A percentile compares a stretch with the other conserved stretches of the same genome.
Conservation (phyloP, 2,113 vertebrate species). For the Phalacrocorax pelagicus region DNA sequence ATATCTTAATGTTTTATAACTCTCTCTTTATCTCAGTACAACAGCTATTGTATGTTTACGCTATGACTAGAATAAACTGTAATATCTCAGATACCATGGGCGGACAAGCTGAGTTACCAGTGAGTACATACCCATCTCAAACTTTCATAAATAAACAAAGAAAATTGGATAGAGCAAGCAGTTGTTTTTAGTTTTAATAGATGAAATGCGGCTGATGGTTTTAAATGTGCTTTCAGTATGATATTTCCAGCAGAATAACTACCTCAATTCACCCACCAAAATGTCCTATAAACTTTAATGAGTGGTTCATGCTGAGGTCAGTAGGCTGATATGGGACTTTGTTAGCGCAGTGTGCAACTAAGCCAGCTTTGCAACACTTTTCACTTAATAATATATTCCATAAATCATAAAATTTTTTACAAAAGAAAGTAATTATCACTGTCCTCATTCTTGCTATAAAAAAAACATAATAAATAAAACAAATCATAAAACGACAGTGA, state of each 20-base stretch:
- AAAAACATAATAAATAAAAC: background rate
- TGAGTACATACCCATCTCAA: background rate
- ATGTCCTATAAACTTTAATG: conserved; percentile 39
- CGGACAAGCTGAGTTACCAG: background rate
- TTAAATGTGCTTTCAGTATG: background rate
- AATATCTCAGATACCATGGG: background rate
- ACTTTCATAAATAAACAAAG: conserved; percentile 6
- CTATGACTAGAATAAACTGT: background rate
- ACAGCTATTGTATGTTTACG: background rate
- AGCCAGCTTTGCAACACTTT: conserved; percentile 26
- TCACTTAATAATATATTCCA: conserved; percentile 30
- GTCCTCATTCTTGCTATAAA: conserved; percentile 3
- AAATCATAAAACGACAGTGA: background rate
- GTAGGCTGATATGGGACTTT: background rate
- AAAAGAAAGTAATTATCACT: conserved; percentile 34
- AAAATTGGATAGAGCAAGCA: background rate
- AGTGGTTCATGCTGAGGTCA: conserved; percentile 19
- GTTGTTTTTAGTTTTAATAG: background rate
- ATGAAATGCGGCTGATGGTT: background rate
- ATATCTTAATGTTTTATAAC: background rate
- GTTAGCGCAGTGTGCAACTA: background rate
- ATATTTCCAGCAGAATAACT: conserved; percentile 10
- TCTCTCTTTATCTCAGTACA: background rate
- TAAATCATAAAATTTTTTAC: conserved; percentile 28
- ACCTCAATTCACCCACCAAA: background rate